These are phyloP conservation scores for Pygoscelis adeliae DNA, from an alignment of 2,113 vertebrate species.

Conservation along the genomic window DNA sequence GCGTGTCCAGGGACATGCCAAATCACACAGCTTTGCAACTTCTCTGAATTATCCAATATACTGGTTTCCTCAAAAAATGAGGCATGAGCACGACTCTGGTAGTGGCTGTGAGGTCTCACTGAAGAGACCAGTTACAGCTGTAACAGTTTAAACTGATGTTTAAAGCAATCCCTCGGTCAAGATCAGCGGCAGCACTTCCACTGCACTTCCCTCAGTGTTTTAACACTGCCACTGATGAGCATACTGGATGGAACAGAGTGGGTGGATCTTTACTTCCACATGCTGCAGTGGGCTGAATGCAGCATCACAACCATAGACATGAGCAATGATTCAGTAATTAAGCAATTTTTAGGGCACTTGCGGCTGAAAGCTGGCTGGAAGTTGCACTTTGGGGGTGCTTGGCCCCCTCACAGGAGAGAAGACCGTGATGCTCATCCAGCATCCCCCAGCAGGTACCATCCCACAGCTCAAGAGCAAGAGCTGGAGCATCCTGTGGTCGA, in stretches of 20 bases:
- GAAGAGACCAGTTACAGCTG: neutral
- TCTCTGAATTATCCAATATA: neutral
- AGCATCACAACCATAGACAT: neutral
- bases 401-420: neutral
- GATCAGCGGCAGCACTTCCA: neutral
- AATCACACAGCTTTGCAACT: neutral
- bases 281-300: neutral
- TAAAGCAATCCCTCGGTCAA: rapidly evolving
- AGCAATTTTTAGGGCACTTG: neutral
- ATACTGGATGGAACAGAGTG: no score
- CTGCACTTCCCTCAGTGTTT: neutral
- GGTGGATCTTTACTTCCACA: no score
- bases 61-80: neutral
- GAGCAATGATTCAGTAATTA: neutral
- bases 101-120: neutral
- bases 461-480: neutral
- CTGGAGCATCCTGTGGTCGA: neutral
- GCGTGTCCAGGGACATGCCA: neutral
- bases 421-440: neutral
- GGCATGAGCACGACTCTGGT: no score
- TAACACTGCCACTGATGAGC: neutral
- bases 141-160: neutral
- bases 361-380: neutral
- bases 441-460: neutral
- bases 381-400: neutral